Conservation (phyloP, 2,797 vertebrate genomes). For the Florisuga fusca region DNA sequence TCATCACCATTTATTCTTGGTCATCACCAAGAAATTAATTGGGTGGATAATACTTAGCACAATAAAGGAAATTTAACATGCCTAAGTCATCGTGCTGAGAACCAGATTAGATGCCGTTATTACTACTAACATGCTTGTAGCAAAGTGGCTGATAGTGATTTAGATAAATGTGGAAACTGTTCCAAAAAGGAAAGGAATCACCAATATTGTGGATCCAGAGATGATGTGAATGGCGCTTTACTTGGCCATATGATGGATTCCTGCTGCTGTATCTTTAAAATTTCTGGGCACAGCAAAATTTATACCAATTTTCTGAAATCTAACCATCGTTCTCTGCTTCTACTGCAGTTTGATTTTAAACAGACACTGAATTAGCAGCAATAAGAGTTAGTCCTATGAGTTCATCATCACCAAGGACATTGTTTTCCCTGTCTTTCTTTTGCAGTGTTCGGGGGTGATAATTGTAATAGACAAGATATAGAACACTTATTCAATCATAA, state of each 20-base stretch:
- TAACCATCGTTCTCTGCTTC: not conserved
- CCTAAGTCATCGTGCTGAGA: slow-evolving; percentile 2
- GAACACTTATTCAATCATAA: not conserved
- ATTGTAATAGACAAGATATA: not conserved
- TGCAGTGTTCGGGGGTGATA: not conserved
- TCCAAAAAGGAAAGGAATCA: not conserved
- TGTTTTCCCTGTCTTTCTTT: not conserved
- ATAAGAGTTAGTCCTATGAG: not conserved
- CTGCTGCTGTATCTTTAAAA: not conserved
- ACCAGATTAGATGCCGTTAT: not conserved
- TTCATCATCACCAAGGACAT: not conserved
- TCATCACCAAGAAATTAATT: not conserved
- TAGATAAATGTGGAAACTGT: not conserved
- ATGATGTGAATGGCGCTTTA: not conserved
- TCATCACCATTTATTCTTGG: not conserved
- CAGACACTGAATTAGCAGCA: not conserved
- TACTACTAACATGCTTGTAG: not conserved
- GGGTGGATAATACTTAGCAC: not conserved
- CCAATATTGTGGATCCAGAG: not conserved
- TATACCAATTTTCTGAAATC: not conserved
- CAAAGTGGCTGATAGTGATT: not conserved
- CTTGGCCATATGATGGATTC: not conserved
- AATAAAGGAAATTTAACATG: slow-evolving; percentile 19
- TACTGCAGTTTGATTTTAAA: not conserved
- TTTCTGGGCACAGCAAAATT: not conserved